A percentile compares a stretch with the other conserved stretches of the same genome.
phyloP scores from a whole-genome alignment of 2,888 invertebrate genomes.

The Holacanthella duospinosa region DNA sequence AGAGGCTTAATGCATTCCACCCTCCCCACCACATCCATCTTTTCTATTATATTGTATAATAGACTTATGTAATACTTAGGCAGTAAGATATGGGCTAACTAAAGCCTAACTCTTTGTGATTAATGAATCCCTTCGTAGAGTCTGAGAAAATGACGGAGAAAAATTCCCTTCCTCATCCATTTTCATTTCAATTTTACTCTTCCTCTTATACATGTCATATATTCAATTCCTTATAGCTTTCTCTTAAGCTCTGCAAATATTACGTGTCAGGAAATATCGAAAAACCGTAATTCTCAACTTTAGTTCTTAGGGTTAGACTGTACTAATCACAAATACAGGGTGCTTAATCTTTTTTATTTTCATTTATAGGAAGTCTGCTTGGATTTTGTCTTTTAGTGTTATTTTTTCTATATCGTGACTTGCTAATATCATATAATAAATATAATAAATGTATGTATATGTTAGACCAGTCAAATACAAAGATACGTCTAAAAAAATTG shows the following conservation, averaged over 20 bases:
- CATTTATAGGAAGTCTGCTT: no score
- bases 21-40: background rate
- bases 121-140: background rate
- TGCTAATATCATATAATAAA: no score
- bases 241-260: background rate
- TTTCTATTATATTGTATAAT: no score
- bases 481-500: no score
- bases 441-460: no score
- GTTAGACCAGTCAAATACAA: no score
- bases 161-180: background rate
- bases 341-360: no score
- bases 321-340: background rate
- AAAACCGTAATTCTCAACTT: background rate
- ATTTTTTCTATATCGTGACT: no score
- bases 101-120: slow-evolving; percentile 1
- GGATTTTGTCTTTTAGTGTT: no score
- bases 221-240: background rate
- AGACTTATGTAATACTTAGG: slow-evolving; percentile 2
- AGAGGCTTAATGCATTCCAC: background rate
- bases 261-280: background rate
- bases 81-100: background rate
- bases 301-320: background rate
- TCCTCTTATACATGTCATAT: background rate
- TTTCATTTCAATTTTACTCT: background rate
- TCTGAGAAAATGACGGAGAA: background rate